Conservation (phyloP, 1,140 invertebrate species). For the Potamilus streckersoni region DNA sequence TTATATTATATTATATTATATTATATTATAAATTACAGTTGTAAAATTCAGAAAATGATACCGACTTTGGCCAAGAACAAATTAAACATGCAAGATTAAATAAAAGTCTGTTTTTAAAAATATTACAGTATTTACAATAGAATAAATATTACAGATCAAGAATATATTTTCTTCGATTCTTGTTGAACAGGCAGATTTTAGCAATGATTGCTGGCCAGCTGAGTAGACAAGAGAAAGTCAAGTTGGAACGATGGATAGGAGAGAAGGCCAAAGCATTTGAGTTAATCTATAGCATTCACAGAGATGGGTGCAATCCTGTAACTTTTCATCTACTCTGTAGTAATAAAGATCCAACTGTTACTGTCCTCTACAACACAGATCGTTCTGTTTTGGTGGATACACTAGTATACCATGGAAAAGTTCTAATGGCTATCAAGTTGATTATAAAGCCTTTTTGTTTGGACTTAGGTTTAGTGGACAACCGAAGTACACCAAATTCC, state of each 20-base stretch:
- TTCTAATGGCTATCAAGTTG: constrained; percentile 4
- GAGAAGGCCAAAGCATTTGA: constrained; percentile 13
- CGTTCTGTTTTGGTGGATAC: constrained; percentile 35
- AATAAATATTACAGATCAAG: too few relatives aligned
- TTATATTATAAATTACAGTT: too few relatives aligned
- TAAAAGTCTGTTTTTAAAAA: too few relatives aligned
- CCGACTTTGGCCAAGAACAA: too few relatives aligned
- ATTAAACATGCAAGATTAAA: too few relatives aligned
- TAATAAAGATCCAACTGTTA: constrained; percentile 32
- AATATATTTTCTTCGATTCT: too few relatives aligned
- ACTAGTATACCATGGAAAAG: constrained; percentile 16
- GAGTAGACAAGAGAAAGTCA: background rate
- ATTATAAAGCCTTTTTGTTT: constrained; percentile 25
- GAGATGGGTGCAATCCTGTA: constrained; percentile 19
- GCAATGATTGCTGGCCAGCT: constrained; percentile 2
- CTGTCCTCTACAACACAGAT: constrained; percentile 29
- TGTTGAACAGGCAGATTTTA: background rate
- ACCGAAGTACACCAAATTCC: background rate
- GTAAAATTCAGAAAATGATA: too few relatives aligned
- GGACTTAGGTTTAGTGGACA: background rate
- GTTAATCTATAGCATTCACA: constrained; percentile 28
- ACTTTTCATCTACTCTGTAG: constrained; percentile 36
- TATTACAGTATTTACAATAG: too few relatives aligned
- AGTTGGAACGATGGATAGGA: constrained; percentile 14
- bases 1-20: too few relatives aligned